These are phyloP conservation scores for Eudorcas thomsonii DNA, from an alignment of 2,113 vertebrate species.

Conservation along the genomic window DNA sequence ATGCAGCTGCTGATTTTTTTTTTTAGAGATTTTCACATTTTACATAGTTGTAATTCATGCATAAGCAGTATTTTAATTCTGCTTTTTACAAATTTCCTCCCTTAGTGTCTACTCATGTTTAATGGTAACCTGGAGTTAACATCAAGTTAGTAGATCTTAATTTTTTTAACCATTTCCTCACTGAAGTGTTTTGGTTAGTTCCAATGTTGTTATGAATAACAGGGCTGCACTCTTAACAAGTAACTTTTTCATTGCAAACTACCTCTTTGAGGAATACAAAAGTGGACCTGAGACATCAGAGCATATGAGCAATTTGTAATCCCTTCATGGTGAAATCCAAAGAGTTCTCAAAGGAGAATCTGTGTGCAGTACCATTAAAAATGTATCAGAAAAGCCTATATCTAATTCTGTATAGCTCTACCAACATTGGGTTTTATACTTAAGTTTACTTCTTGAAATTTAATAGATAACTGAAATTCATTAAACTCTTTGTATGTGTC, in stretches of 20 bases:
- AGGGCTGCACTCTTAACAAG: background rate
- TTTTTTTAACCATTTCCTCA: background rate
- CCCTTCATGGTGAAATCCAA: background rate
- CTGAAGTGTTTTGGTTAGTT: background rate
- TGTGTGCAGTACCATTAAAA: background rate
- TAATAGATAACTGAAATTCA: background rate
- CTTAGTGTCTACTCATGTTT: background rate
- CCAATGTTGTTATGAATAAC: background rate
- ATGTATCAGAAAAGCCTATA: background rate
- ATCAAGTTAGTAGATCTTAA: background rate
- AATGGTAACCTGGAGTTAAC: constrained; percentile 11
- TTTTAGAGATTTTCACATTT: constrained; percentile 29
- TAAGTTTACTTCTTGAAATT: constrained; percentile 22
- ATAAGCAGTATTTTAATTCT: constrained; percentile 57
- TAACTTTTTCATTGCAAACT: background rate
- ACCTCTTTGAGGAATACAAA: background rate
- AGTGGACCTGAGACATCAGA: background rate
- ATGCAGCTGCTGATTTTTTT: constrained; percentile 13
- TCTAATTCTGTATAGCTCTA: background rate
- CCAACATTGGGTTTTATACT: background rate
- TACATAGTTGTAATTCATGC: background rate
- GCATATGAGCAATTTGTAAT: background rate
- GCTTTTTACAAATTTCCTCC: constrained; percentile 12
- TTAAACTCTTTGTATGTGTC: background rate
- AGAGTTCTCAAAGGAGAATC: background rate